Base-by-base conservation (phyloP, 1,140 invertebrate species). In the Medauroidea extradentata region DNA sequence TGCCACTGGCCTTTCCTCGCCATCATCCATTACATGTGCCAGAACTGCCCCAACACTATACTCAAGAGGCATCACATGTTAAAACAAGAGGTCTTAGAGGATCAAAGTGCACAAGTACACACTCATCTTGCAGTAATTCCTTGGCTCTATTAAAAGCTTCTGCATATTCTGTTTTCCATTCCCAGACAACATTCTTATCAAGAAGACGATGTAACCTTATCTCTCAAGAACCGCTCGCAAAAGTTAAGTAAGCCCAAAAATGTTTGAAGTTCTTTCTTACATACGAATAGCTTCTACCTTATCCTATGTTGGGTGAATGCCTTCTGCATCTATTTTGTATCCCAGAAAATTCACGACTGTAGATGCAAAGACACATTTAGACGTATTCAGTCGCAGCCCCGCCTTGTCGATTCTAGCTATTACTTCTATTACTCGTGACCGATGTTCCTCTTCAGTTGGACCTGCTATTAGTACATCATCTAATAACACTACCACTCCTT, bases 161-260 rank as follows among this genome's bases (percentile, higher is more conserved):
- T 7, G 11, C 29, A 34, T 7, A 11, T 34, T 7, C 5, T 34
- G 11, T 11, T 34, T 11, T 11, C 29, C 29, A 34, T 11, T 34
- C 29, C 29, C 29, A 34, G 29, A 11, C 11, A 34, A 11, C 29
- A 34, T 34, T 34, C 29, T 34, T 34, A 7, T 4, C 29, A 34
- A 34, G 11, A 11, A n/a, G n/a, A 34, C 29, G 11, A 11, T 34
- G 4, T 34, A 7, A 7, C 29, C 29, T 34, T 34, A 11, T 34
- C 11, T 34, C 29, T 11, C 29, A 34, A 34, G 11, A 34, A 34
- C 11, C 29, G 4, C 11, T 69, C 63, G 54, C 73, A 75, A 56
- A 74, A 74, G 54, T 71, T 73, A 13, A 71, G 65, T 18, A 75
- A 54, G 3, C 70, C 73, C 2, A 78, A 51, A 61, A 75, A 78